Evolutionary conservation across 2,888 invertebrate species (phyloP), one percentile per base, ranked within the genome.

Genomic region (Noctua janthina): DNA sequence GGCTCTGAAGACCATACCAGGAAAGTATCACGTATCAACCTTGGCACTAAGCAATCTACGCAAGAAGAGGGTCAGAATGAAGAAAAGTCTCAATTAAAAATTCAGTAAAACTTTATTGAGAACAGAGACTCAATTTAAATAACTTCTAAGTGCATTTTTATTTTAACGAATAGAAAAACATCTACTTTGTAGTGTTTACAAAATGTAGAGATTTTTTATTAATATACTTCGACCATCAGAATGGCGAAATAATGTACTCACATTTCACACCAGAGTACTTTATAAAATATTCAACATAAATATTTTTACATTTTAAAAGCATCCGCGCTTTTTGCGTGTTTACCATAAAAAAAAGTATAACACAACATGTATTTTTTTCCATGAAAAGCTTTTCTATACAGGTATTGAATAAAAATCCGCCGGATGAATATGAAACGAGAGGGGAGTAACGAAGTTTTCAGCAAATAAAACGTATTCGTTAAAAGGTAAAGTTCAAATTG

Each of bases 391-490:
- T 81, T 85, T 76, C 64, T 49, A 43, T 75, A 49, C 15, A 69
- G 29, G 56, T 79, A 79, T 85, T 86, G 71, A 82, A 80, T 87
- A 68, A 78, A 81, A 87, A 78, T 62, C 35, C 62, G 66, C 46
- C 35, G 66, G 69, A 87, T 86, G 77, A 84, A 87, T 87, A 70
- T 74, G 49, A 84, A 82, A 84, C 68, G 54, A 23, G 68, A 69
- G 66, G 67, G 59, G 59, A 78, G 73, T 80, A 46, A 84, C 70
- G 74, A 73, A 79, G 67, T 76, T 74, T 72, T 69, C 72, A 29
- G 67, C 43, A 76, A 80, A 86, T 80, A 74, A 79, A 76, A 75
- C 15, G 29, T 72, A 51, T 84, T 76, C 7, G 23, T 46, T 73
- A 17, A 54, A 49, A 59, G 8, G 11, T 59, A 49, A 73, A 78